A percentile compares a stretch with the other conserved stretches of the same genome.
Evolutionary conservation across 2,113 vertebrate species (phyloP).

Genomic region (Falco punctatus): DNA sequence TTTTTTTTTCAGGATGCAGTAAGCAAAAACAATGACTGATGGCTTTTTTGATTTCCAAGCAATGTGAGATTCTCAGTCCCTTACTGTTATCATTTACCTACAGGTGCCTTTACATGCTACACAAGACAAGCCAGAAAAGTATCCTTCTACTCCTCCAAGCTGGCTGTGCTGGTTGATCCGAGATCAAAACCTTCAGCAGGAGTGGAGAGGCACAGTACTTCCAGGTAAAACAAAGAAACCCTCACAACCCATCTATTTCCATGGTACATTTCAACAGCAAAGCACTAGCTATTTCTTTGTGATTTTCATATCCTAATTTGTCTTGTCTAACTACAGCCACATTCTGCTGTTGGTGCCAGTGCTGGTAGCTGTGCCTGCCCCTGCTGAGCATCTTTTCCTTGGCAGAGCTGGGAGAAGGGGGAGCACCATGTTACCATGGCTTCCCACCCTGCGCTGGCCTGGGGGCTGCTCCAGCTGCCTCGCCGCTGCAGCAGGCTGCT

Average conservation of each 20-base stretch:
- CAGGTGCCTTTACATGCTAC: not conserved
- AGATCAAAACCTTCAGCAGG: not conserved
- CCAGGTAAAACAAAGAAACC: not conserved
- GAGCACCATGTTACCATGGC: accelerated
- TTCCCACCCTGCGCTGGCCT: not conserved
- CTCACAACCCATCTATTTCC: not conserved
- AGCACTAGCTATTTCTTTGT: not conserved
- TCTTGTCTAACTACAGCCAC: not conserved
- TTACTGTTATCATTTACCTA: constrained; percentile 9
- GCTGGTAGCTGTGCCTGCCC: not conserved
- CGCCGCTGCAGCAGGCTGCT: not conserved
- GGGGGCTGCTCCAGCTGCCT: not conserved
- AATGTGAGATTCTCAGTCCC: not conserved
- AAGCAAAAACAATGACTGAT: not conserved
- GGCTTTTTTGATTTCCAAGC: constrained; percentile 26
- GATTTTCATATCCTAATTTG: not conserved
- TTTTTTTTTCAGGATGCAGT: not conserved
- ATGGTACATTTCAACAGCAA: not conserved
- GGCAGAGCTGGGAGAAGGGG: not conserved
- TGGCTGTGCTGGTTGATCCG: not conserved
- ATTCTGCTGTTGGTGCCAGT: not conserved
- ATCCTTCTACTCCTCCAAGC: not conserved
- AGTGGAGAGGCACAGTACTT: not conserved
- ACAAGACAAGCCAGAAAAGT: not conserved
- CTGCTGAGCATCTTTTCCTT: not conserved